phyloP scores from a whole-genome alignment of 2,888 invertebrate species.

The Callosobruchus maculatus region DNA sequence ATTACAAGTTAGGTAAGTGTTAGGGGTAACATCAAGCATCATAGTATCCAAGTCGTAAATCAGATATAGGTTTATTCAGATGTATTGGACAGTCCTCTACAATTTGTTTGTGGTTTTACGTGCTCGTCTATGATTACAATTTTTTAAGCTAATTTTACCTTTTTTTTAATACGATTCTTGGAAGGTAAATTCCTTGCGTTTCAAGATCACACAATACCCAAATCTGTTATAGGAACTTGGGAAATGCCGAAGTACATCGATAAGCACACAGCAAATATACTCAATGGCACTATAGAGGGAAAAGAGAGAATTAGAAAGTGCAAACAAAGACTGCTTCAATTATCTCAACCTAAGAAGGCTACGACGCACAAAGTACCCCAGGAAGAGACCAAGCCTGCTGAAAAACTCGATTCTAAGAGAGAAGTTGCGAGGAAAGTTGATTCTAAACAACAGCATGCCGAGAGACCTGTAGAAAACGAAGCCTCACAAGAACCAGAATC shows the following conservation, averaged over 20 bases:
- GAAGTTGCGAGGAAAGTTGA: background rate
- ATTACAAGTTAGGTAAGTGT: too few species aligned
- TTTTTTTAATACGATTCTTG: too few species aligned
- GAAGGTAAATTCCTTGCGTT: too few species aligned
- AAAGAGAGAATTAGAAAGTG: constrained; percentile 3
- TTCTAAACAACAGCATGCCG: background rate
- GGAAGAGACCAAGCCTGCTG: background rate
- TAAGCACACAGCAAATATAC: background rate
- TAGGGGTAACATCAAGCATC: too few species aligned
- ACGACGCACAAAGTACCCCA: background rate
- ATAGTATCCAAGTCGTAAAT: too few species aligned
- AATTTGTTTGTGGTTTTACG: too few species aligned
- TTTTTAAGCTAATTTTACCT: too few species aligned
- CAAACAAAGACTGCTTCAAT: background rate
- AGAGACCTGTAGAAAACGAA: background rate
- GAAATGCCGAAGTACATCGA: constrained; percentile 2
- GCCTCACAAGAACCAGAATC: background rate
- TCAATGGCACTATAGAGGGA: background rate
- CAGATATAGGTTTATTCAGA: too few species aligned
- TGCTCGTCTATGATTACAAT: too few species aligned
- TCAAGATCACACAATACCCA: too few species aligned
- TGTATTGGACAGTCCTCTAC: too few species aligned
- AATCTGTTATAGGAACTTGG: constrained; percentile 4
- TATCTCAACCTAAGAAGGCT: background rate
- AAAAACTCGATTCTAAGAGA: background rate